These are phyloP conservation scores for Delphinus delphis DNA, from an alignment of 2,113 vertebrate species.

Conservation along the genomic window DNA sequence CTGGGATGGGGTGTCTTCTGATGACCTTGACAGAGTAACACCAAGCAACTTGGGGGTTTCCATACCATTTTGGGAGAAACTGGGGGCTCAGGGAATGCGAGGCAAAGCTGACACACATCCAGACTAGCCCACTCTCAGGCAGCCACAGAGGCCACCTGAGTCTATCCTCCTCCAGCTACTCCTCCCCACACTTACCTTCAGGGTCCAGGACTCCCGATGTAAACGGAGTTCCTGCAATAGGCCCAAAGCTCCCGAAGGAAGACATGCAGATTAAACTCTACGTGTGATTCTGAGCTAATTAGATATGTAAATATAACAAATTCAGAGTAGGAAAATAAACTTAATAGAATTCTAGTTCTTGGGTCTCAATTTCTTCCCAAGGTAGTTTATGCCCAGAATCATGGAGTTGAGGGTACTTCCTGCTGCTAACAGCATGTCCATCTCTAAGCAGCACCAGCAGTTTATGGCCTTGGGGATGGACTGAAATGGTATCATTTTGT, in stretches of 20 bases:
- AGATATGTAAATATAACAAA: neutral
- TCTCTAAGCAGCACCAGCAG: neutral
- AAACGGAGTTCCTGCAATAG: neutral
- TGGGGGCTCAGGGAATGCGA: neutral
- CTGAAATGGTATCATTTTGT: neutral
- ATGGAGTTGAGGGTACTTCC: neutral
- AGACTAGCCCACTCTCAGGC: neutral
- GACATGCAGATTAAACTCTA: neutral
- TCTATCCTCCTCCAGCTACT: neutral
- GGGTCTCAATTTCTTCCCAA: neutral
- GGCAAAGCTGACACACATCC: neutral
- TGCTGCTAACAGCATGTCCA: neutral
- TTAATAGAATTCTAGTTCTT: neutral
- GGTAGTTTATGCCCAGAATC: neutral
- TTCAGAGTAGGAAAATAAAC: neutral
- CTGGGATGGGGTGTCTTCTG: neutral
- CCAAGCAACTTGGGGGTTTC: neutral
- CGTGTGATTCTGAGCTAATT: neutral
- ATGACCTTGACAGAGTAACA: neutral
- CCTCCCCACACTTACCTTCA: too few relatives aligned
- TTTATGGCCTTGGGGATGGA: neutral
- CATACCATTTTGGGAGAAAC: neutral
- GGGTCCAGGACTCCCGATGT: neutral
- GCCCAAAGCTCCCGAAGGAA: neutral
- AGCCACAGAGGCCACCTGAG: neutral